Evolutionary conservation across 2,888 invertebrate genomes (phyloP), one percentile per base, ranked within the genome.

Genomic region (Pyrrhosoma nymphula): DNA sequence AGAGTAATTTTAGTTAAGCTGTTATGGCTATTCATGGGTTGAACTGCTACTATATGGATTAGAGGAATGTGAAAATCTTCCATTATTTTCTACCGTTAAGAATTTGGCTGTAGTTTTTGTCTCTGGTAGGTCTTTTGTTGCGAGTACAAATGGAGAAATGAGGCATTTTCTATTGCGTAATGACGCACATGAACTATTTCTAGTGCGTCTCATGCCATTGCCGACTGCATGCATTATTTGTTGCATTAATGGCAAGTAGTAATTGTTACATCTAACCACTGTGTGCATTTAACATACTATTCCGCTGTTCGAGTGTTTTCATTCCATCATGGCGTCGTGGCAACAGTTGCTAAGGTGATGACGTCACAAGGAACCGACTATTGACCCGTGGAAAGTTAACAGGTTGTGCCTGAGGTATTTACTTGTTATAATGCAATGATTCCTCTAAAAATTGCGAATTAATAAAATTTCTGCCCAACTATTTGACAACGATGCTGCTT

Each of bases 271-370:
- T 93, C 47, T 69, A 63, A 75, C 75, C n/a, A 8, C 12, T 82
- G 14, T 14, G 23, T 82, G 82, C 82, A 82, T 82, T 82, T 82
- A 82, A 93, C 69, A 93, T 93, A 69, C 69, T 93, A 93, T 93
- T 93, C 93, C 93, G 93, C 93, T 93, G 20, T 93, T 93, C 93
- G 93, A 93, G 93, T 93, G 93, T 93, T 93, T 93, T 93, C 93
- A 93, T 93, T 93, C 93, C 93, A 93, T 93, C 93, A 93, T 93
- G 93, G 93, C 93, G 93, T 69, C 93, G 93, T 93, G 93, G 93
- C 93, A 93, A 93, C 93, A 93, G 93, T 93, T 93, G 93, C 93
- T 93, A 93, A 93, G 93, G 93, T 69, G 93, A 93, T 93, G 93
- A 93, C 93, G 93, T 93, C 93, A 93, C 93, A 69, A 47, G 75